Evolutionary conservation across 2,113 vertebrate genomes (phyloP), one percentile per base, ranked within the genome.

Genomic region (Pomatostomus ruficeps): DNA sequence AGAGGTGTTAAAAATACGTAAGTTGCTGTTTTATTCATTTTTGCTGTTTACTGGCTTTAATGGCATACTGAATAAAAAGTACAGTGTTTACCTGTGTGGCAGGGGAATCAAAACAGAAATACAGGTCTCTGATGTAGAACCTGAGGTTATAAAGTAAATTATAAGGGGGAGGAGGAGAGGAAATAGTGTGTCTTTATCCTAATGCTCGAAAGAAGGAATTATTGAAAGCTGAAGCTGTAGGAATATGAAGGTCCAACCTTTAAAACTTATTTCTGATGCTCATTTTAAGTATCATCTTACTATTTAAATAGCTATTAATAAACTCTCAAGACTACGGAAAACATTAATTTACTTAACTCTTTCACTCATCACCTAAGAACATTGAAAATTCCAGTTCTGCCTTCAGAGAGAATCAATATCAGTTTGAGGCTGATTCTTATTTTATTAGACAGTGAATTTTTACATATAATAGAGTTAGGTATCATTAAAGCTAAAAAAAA

Each of bases 11-110:
- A 98, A 98, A 98, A 98, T 97, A 97, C 14, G 13, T 96, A 97
- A 98, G 93, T 97, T 97, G 96, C 95, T 97, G 95, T 97, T 98
- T 98, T 97, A 97, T 97, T 97, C 52, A 96, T 97, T 97, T 98
- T 96, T 97, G 85, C 91, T 98, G 96, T 97, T 98, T 98, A 97
- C 92, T 97, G 96, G 96, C 88, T 97, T 97, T 97, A 97, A 98
- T 97, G 94, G 93, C 91, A 92, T 83, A 97, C 91, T 8, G 35
- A 97, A 96, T 95, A 94, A 97, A 96, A 97, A 97, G 75, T 95
- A 94, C 89, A 97, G 94, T 97, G 97, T 98, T 98, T 98, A 98
- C 96, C 94, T 94, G 88, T 96, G 96, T 87, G 89, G 42, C 93
- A 96, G 81, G 87, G 94, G 96, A 97, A 94, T 96, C 89, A 95